A percentile compares a stretch with the other conserved stretches of the same genome.
phyloP scores from a whole-genome alignment of 2,888 invertebrate genomes.

The Silvanus unidentatus region DNA sequence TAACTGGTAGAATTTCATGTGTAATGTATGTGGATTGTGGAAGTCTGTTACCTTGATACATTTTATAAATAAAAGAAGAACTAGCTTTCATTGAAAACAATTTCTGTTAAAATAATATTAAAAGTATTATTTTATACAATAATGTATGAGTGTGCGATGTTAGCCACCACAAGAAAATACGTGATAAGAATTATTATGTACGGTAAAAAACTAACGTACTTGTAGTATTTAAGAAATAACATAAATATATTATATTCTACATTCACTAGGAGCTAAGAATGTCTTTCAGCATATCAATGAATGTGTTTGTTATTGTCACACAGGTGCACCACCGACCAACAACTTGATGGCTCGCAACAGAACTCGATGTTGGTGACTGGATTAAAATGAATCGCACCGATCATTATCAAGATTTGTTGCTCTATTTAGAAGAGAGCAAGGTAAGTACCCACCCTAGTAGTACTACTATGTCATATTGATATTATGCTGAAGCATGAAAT shows the following conservation, averaged over 20 bases:
- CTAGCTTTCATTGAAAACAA: constrained; percentile 22
- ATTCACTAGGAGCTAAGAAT: constrained; percentile 2
- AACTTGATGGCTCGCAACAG: constrained; percentile 24
- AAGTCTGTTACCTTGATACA: constrained; percentile 10
- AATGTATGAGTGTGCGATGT: background rate
- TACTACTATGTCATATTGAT: too few species aligned
- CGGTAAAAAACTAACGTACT: background rate
- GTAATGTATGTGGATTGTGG: constrained; percentile 13
- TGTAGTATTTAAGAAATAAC: background rate
- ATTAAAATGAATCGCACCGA: constrained; percentile 38
- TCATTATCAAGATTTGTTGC: constrained; percentile 48
- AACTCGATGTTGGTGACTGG: constrained; percentile 23
- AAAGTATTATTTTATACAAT: constrained; percentile 2
- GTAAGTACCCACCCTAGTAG: constrained; percentile 34
- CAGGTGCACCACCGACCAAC: constrained; percentile 26
- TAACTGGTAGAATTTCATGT: constrained; percentile 15
- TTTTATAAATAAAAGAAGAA: constrained; percentile 17
- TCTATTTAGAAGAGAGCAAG: constrained; percentile 48
- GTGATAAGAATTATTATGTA: constrained; percentile 7
- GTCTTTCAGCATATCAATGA: constrained; percentile 21
- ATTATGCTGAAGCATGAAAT: too few species aligned
- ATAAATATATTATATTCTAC: constrained; percentile 1
- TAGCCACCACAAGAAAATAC: constrained; percentile 7
- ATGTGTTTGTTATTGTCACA: constrained; percentile 20
- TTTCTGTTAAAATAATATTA: constrained; percentile 12